These are phyloP conservation scores for Terebella lapidaria DNA, from an alignment of 2,888 invertebrate genomes.

Conservation along the genomic window DNA sequence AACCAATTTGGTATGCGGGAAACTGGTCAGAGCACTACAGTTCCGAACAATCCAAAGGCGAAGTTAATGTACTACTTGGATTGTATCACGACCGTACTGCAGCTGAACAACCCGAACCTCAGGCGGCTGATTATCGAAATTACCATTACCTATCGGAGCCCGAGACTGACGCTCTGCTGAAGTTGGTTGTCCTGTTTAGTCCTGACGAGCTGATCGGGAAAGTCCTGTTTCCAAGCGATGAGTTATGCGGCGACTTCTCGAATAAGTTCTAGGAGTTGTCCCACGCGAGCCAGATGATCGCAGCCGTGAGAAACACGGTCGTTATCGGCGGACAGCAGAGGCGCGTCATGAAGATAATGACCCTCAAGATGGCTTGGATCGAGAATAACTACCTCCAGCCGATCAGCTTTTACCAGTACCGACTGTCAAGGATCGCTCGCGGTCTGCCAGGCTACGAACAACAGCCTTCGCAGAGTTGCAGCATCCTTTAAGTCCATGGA, in stretches of 20 bases:
- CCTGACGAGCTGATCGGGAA: neutral
- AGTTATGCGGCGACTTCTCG: neutral
- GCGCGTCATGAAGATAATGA: neutral
- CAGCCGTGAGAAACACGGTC: neutral
- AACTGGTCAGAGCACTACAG: neutral
- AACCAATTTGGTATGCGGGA: neutral
- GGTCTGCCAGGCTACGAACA: too few relatives aligned
- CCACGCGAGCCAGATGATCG: neutral
- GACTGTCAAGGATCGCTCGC: neutral
- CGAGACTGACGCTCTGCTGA: neutral
- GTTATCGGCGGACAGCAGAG: neutral
- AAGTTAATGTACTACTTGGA: neutral
- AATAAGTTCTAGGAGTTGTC: neutral
- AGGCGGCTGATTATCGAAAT: neutral
- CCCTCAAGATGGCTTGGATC: neutral
- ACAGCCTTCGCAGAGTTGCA: too few relatives aligned
- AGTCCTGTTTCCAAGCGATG: neutral
- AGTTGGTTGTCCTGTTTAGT: neutral
- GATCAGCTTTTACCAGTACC: neutral
- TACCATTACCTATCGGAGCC: neutral
- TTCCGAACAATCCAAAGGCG: neutral
- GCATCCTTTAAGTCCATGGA: too few relatives aligned
- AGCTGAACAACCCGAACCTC: neutral
- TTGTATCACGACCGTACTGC: neutral
- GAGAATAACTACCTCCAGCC: neutral